Evolutionary conservation across 2,113 vertebrate genomes (phyloP).

Genomic region (Campylomormyrus numenius): DNA sequence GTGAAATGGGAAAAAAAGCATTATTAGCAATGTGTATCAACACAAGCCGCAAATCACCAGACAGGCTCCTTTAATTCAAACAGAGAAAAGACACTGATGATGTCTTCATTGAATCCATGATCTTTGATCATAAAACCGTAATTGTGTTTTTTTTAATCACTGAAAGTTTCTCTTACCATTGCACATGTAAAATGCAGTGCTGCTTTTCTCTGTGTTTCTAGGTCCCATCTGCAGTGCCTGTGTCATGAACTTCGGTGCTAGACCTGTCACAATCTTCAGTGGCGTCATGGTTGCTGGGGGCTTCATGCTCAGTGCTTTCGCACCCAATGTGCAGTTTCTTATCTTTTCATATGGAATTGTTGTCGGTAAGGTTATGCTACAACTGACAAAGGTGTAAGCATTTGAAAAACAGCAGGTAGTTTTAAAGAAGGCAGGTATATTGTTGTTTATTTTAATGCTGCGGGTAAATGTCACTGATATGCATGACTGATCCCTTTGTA

Average conservation of each 20-base stretch:
- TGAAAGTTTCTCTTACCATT: neutral
- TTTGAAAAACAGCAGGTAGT: neutral
- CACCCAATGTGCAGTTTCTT: slow-evolving; percentile 77
- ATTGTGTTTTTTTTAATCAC: neutral
- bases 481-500: neutral
- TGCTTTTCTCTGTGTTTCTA: slow-evolving; percentile 28
- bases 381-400: neutral
- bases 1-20: neutral
- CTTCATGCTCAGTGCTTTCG: slow-evolving; percentile 77
- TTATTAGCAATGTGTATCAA: neutral
- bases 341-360: slow-evolving; percentile 76
- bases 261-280: slow-evolving; percentile 78
- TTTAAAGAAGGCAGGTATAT: neutral
- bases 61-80: neutral
- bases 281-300: slow-evolving; percentile 77
- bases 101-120: neutral
- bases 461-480: neutral
- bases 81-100: neutral
- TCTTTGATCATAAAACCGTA: neutral
- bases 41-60: neutral
- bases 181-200: neutral
- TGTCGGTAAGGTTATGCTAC: slow-evolving; percentile 65
- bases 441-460: neutral
- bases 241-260: slow-evolving; percentile 76
- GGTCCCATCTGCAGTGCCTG: slow-evolving; percentile 78